Base-by-base conservation (phyloP, 2,888 invertebrate genomes). In the Craniophora ligustri region DNA sequence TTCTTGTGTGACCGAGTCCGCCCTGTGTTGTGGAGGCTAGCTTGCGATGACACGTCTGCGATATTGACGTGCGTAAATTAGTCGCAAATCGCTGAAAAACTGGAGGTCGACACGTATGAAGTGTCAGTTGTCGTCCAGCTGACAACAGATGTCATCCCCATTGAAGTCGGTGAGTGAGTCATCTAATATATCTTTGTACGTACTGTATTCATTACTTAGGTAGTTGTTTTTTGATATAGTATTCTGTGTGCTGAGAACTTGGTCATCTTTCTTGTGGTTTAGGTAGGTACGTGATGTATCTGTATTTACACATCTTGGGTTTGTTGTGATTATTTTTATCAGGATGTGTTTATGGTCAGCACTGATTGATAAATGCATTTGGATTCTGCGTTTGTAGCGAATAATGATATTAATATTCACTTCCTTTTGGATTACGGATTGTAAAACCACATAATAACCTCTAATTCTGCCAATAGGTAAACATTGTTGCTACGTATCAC, bases 81-180 rank as follows among this genome's bases (percentile, higher is more conserved):
- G 72, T 76, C 68, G 70, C 60, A 54, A 66, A 78, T 74, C 58
- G 61, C 53, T 60, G 78, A 76, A 91, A 92, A 90, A 88, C 94
- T 94, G 94, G 94, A 92, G 92, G 86, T 78, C 89, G 89, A 92
- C 82, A 89, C 92, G 82, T 89, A 92, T 91, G 91, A 92, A 54
- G 89, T 89, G 90, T 92, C 94, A 89, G 93, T 93, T 91, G 91
- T 82, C 88, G 88, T 91, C 84, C 87, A 92, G 91, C 91, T 93
- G 92, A 93, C 93, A 90, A 93, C 93, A 91, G 93, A 93, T 93
- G 93, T 91, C 88, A 88, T 85, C 81, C 86, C 87, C 67, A 84
- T 85, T 79, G 92, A 92, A 82, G 81, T 70, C 86, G 93, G 94
- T 93, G 73, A 93, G 93, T 88, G 50, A 38, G 16, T 26, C 26